Percentiles rank a stretch among this genome's conserved stretches.
These are phyloP conservation scores for Mya arenaria DNA, from an alignment of 1,140 invertebrate genomes.

Conservation along the genomic window DNA sequence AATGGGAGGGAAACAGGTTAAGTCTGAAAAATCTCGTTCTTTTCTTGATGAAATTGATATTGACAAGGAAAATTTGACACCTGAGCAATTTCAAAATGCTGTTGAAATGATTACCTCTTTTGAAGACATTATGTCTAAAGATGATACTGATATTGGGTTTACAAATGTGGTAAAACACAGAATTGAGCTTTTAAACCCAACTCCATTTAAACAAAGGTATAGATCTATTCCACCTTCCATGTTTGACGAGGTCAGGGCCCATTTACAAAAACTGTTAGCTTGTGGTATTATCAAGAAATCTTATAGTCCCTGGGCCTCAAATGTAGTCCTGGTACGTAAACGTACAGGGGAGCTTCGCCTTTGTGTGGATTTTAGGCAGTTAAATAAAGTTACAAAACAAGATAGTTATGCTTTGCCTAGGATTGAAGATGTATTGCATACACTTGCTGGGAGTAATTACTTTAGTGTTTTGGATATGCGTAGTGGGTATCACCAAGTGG, in stretches of 20 bases:
- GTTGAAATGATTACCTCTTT: too few relatives aligned
- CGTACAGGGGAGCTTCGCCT: neutral
- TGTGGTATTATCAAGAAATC: neutral
- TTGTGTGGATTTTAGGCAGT: neutral
- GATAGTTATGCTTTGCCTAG: constrained; percentile 14
- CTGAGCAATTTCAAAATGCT: too few relatives aligned
- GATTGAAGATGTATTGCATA: neutral
- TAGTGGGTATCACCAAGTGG: neutral
- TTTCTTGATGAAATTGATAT: too few relatives aligned
- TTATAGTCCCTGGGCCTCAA: neutral
- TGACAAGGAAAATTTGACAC: too few relatives aligned
- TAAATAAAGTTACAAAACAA: neutral
- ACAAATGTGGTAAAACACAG: too few relatives aligned
- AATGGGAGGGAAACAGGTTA: too few relatives aligned
- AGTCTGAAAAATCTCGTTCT: too few relatives aligned
- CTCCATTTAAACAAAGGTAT: constrained; percentile 15
- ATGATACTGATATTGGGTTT: too few relatives aligned
- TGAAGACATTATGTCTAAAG: too few relatives aligned
- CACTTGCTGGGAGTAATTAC: neutral
- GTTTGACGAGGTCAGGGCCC: neutral
- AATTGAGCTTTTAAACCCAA: too few relatives aligned
- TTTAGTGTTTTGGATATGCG: constrained; percentile 11
- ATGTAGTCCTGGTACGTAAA: constrained; percentile 7
- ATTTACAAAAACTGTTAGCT: constrained; percentile 12
- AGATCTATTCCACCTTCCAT: neutral